A percentile compares a stretch with the other conserved stretches of the same genome.
phyloP scores from a whole-genome alignment of 2,888 invertebrate species.

The Hermaeophaga mercurialis region DNA sequence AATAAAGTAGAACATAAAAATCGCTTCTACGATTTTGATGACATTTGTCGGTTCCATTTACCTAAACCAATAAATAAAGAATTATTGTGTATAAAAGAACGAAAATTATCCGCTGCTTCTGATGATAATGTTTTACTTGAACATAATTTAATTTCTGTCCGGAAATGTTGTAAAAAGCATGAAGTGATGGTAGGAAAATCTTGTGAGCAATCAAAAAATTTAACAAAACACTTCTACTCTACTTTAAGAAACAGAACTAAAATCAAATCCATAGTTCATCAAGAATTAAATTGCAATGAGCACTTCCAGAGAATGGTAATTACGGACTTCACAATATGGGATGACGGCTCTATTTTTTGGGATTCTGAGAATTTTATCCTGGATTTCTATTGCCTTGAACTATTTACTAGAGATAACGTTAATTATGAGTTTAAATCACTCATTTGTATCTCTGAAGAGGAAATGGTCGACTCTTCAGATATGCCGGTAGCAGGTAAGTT shows the following conservation, averaged over 20 bases:
- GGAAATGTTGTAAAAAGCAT: constrained; percentile 35
- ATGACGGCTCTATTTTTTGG: constrained; percentile 21
- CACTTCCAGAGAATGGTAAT: neutral
- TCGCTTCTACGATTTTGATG: neutral
- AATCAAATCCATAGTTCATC: constrained; percentile 5
- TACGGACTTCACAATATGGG: constrained; percentile 13
- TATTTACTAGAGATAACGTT: constrained; percentile 12
- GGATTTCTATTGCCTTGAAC: constrained; percentile 28
- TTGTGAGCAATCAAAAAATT: constrained; percentile 10
- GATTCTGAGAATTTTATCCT: constrained; percentile 2
- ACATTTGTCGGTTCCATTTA: neutral
- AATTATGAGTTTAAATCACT: constrained; percentile 13
- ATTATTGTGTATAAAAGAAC: neutral
- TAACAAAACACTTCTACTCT: neutral
- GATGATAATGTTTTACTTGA: neutral
- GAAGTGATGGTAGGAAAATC: constrained; percentile 20
- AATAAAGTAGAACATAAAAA: neutral
- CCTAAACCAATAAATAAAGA: neutral
- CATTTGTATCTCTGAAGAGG: constrained; percentile 24
- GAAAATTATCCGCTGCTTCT: neutral
- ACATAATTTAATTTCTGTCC: neutral
- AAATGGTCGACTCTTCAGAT: neutral
- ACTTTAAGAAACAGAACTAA: neutral
- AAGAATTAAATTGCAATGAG: constrained; percentile 12
- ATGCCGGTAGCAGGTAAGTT: constrained; percentile 7